Evolutionary conservation across 2,888 invertebrate genomes (phyloP).

Genomic region (Cancer borealis): DNA sequence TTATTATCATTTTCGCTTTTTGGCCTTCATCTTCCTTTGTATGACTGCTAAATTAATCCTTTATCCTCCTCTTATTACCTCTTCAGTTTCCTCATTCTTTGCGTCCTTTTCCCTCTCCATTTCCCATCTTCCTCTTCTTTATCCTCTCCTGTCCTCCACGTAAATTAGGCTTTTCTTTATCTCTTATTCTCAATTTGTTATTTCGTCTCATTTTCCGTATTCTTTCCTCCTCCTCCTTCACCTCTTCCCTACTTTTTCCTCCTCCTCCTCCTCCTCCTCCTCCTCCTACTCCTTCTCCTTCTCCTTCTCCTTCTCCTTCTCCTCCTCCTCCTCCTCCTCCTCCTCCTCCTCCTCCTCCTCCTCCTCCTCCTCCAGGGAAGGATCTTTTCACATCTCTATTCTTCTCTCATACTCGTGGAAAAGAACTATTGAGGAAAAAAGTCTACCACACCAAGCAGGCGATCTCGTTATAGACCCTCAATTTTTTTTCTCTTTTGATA

Average conservation of each 20-base stretch:
- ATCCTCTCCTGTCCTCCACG: background rate
- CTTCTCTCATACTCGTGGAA: too few relatives aligned
- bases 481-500: too few relatives aligned
- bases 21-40: background rate
- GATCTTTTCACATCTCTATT: too few relatives aligned
- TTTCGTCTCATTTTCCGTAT: background rate
- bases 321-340: background rate
- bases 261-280: background rate
- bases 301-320: background rate
- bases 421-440: too few relatives aligned
- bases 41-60: background rate
- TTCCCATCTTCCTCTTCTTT: background rate
- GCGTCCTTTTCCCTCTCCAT: background rate
- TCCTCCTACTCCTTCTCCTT: background rate
- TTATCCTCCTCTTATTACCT: background rate
- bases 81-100: background rate
- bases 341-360: background rate
- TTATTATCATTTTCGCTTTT: background rate
- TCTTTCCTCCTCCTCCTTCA: background rate
- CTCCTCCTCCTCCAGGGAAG: too few relatives aligned
- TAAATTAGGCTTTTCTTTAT: background rate
- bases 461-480: too few relatives aligned
- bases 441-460: too few relatives aligned
- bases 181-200: background rate
- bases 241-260: background rate